A percentile compares a stretch with the other conserved stretches of the same genome.
Conservation (phyloP, 2,797 vertebrate genomes). For the Aselliscus stoliczkanus region DNA sequence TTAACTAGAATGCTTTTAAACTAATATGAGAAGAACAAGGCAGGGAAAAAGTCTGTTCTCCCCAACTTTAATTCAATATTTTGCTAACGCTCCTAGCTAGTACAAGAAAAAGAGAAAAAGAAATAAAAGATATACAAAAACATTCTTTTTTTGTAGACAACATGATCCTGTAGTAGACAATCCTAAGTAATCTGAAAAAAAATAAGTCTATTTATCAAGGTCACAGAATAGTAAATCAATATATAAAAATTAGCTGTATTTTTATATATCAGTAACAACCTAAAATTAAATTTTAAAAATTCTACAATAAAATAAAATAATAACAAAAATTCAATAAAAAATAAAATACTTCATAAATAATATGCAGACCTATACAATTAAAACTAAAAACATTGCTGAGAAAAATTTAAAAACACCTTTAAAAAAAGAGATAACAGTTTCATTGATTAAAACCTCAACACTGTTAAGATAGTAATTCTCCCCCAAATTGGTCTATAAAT, state of each 20-base stretch:
- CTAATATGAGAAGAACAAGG: not conserved
- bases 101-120: not conserved
- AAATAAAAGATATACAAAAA: not conserved
- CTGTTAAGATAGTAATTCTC: not conserved
- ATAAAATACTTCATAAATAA: not conserved
- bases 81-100: not conserved
- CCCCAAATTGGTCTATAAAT: not conserved
- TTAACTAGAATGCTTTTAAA: not conserved
- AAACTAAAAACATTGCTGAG: not conserved
- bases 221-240: not conserved
- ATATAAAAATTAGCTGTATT: not conserved
- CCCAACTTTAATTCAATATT: not conserved
- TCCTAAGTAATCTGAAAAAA: not conserved
- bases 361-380: not conserved
- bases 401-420: not conserved
- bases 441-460: not conserved
- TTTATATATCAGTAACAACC: not conserved
- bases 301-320: not conserved
- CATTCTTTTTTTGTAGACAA: not conserved
- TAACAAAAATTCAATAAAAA: not conserved
- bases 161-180: not conserved
- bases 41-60: no score
- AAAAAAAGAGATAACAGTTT: not conserved
- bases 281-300: not conserved
- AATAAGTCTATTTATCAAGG: not conserved